Percentiles rank a stretch among this genome's conserved stretches.
Conservation (phyloP, 2,888 invertebrate genomes). For the Acleris holmiana region DNA sequence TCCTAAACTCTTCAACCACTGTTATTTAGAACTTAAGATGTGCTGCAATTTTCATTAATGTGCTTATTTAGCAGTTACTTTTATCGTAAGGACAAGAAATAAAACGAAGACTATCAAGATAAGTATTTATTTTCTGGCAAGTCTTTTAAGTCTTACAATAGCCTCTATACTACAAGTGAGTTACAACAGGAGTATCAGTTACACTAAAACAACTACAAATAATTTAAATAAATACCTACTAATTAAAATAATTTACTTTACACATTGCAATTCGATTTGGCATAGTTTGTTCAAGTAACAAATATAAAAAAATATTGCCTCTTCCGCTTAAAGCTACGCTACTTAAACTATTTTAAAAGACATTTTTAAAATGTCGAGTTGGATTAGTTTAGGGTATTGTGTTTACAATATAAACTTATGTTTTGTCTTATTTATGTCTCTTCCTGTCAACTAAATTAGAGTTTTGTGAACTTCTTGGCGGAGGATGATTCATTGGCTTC, state of each 20-base stretch:
- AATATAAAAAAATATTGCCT: conserved; percentile 37
- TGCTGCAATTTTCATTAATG: too few relatives aligned
- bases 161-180: conserved; percentile 37
- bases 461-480: conserved; percentile 56
- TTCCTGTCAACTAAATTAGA: conserved; percentile 48
- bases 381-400: conserved; percentile 2
- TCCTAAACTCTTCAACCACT: too few relatives aligned
- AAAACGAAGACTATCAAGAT: conserved; percentile 41
- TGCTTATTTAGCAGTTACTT: too few relatives aligned
- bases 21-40: too few relatives aligned
- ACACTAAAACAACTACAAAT: conserved; percentile 32
- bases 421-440: conserved; percentile 47
- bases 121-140: conserved; percentile 52
- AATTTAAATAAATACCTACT: conserved; percentile 48
- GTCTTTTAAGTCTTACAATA: conserved; percentile 50
- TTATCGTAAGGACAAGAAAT: conserved; percentile 1
- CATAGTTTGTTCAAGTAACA: conserved; percentile 53
- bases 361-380: conserved; percentile 16
- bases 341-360: conserved; percentile 4
- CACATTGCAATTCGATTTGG: conserved; percentile 73
- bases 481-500: conserved; percentile 75
- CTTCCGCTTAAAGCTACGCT: conserved; percentile 38
- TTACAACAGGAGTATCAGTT: conserved; percentile 40
- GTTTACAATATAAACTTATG: conserved; percentile 21
- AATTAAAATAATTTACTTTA: conserved; percentile 51